Base-by-base conservation (phyloP, 2,888 invertebrate genomes). In the Coelopa pilipes region DNA sequence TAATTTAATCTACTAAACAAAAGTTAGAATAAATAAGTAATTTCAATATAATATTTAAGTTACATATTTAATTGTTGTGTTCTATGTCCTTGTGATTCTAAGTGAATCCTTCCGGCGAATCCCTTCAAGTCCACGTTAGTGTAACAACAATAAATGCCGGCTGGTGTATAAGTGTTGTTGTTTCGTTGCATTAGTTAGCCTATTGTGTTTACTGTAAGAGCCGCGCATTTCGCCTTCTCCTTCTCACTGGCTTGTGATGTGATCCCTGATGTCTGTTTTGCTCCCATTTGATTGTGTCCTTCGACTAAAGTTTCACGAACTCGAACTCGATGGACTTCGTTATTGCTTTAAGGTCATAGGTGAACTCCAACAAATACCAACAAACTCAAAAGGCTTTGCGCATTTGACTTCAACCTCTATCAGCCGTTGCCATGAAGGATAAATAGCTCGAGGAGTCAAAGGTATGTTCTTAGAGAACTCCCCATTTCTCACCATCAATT, bases 211-310 rank as follows among this genome's bases (percentile, higher is more conserved):
- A 34, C n/a, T 66, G 50, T 50, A 13, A 13, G 50, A 66, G 50
- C 66, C 66, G 66, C 66, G 66, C 66, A 49, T 66, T 49, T 24
- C 24, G 21, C 12, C 12, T 59, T 5, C 19, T 21, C 17, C 19
- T 19, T 12, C 17, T 59, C 7, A 59, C 12, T 13, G 12, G 4
- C 57, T 19, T 17, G 19, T 21, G 24, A 21, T 13, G 24, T 21
- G 24, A 59, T 21, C 19, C 34, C 24, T 24, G 50, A 49, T 66
- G 13, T 24, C n/a, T 1, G 13, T 53, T 50, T 21, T 66, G 19
- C 49, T 66, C 49, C 50, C 49, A 49, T 66, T 24, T 66, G 21
- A 13, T 13, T 34, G 34, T 34, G 4, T 34, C 34, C 34, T 34
- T 34, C 34, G 34, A 4, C 34, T 34, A 34, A 34, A 34, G 34